These are phyloP conservation scores for Acromyrmex charruanus DNA, from an alignment of 1,140 invertebrate species.

Conservation along the genomic window DNA sequence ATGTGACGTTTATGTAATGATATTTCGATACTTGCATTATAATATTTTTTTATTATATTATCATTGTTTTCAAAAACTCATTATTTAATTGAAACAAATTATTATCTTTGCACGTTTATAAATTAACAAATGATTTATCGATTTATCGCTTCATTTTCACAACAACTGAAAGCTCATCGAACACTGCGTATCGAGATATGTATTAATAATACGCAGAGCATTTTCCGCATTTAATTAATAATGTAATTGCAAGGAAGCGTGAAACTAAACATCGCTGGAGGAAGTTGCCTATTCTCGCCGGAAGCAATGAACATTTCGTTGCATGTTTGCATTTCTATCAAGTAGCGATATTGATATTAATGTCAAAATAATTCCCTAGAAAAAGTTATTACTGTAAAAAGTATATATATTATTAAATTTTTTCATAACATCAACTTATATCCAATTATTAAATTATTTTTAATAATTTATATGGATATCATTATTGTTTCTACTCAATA, in stretches of 20 bases:
- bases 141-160: background rate
- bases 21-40: background rate
- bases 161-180: background rate
- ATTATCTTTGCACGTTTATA: background rate
- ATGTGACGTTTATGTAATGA: background rate
- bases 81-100: background rate
- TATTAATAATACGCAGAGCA: background rate
- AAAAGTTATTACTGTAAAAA: background rate
- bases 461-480: no score
- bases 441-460: no score
- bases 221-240: conserved; percentile 40
- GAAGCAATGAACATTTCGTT: conserved; percentile 9
- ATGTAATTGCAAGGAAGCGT: background rate
- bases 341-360: background rate
- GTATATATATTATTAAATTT: no score
- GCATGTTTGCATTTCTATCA: background rate
- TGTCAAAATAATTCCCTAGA: background rate
- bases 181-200: background rate
- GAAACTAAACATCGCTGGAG: background rate
- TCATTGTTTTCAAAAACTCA: background rate
- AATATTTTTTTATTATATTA: conserved; percentile 12
- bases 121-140: background rate
- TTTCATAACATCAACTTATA: no score
- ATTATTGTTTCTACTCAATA: no score
- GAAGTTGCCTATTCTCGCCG: background rate